Conservation (phyloP, 2,888 invertebrate species). For the Agrochola litura region DNA sequence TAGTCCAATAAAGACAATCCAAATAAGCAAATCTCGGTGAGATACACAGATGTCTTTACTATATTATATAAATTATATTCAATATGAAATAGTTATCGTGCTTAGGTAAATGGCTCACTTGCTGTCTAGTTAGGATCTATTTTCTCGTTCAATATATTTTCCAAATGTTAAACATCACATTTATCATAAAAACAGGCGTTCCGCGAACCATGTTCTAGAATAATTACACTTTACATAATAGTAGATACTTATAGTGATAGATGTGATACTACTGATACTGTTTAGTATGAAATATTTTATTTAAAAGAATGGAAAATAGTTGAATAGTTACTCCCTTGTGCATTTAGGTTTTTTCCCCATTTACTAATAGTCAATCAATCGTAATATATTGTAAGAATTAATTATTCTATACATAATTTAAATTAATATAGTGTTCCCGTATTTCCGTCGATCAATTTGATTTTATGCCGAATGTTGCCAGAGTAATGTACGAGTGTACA, state of each 20-base stretch:
- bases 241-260: constrained; percentile 77
- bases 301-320: constrained; percentile 79
- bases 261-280: constrained; percentile 81
- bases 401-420: constrained; percentile 71
- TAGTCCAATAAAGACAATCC: constrained; percentile 86
- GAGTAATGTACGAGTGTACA: constrained; percentile 67
- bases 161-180: constrained; percentile 64
- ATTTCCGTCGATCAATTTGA: constrained; percentile 75
- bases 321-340: constrained; percentile 79
- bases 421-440: constrained; percentile 75
- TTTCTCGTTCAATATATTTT: constrained; percentile 66
- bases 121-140: constrained; percentile 69
- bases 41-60: constrained; percentile 64
- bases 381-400: constrained; percentile 75
- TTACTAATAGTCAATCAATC: constrained; percentile 77
- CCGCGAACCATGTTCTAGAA: constrained; percentile 61
- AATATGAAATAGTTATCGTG: constrained; percentile 72
- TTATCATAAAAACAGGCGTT: constrained; percentile 51
- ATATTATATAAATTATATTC: constrained; percentile 60
- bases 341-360: constrained; percentile 83
- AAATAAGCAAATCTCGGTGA: constrained; percentile 70
- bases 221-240: constrained; percentile 67
- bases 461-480: constrained; percentile 78
- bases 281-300: constrained; percentile 78
- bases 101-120: constrained; percentile 71